Conservation (phyloP, 2,888 invertebrate species). For the Orthosia gothica region DNA sequence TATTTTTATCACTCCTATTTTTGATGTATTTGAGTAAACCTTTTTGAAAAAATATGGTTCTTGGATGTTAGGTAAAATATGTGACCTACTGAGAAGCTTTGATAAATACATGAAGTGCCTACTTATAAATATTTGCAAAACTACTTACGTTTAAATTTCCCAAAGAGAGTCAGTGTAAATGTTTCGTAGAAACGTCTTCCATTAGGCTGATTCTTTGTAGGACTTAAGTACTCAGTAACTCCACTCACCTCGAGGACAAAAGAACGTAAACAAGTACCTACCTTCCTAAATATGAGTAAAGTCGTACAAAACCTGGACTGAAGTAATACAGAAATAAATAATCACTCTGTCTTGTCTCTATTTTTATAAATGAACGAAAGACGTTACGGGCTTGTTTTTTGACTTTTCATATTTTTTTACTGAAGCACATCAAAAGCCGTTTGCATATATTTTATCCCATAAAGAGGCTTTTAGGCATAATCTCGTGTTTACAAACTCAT, state of each 20-base stretch:
- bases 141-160: not conserved
- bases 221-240: conserved; percentile 9
- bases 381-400: conserved; percentile 52
- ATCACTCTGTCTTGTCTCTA: conserved; percentile 15
- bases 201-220: not conserved
- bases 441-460: conserved; percentile 69
- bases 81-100: not conserved
- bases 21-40: no score
- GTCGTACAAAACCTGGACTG: not conserved
- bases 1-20: no score
- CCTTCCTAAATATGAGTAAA: not conserved
- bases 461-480: conserved; percentile 70
- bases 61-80: not conserved
- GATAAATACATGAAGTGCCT: no score
- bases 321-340: conserved; percentile 17
- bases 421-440: conserved; percentile 66
- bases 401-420: conserved; percentile 60
- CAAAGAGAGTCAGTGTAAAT: conserved; percentile 7
- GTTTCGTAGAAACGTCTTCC: not conserved
- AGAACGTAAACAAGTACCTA: not conserved
- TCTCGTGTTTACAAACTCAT: conserved; percentile 68
- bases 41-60: not conserved
- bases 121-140: not conserved
- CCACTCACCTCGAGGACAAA: conserved; percentile 15
- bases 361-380: conserved; percentile 58